Evolutionary conservation across 2,113 vertebrate genomes (phyloP).

Genomic region (Malurus alboscapulatus): DNA sequence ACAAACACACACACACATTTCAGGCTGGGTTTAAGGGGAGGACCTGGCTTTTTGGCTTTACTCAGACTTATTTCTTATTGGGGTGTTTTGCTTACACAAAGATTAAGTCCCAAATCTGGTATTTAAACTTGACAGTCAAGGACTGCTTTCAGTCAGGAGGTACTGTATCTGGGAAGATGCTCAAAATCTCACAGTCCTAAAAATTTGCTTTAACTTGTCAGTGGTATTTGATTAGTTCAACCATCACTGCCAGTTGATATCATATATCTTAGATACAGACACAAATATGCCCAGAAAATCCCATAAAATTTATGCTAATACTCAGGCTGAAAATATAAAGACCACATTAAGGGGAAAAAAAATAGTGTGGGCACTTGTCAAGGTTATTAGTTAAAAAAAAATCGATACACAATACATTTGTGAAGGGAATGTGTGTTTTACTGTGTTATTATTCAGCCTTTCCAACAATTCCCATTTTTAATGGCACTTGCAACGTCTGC

Average conservation of each 20-base stretch:
- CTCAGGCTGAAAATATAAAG: constrained; percentile 46
- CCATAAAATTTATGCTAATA: constrained; percentile 63
- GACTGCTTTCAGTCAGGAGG: constrained; percentile 59
- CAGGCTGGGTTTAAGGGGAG: not conserved
- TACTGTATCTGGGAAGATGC: constrained; percentile 59
- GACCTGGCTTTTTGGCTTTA: constrained; percentile 13
- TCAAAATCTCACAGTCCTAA: constrained; percentile 63
- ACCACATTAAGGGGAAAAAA: constrained; percentile 35
- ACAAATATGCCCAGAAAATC: constrained; percentile 62
- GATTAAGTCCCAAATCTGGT: constrained; percentile 43
- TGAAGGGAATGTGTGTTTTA: not conserved
- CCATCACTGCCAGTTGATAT: constrained; percentile 54
- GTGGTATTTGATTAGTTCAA: constrained; percentile 55
- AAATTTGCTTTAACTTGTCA: constrained; percentile 60
- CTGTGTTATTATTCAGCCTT: constrained; percentile 7
- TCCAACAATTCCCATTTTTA: not conserved
- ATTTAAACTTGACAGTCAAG: constrained; percentile 61
- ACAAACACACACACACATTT: not conserved
- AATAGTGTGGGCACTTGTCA: constrained; percentile 12
- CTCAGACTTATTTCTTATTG: constrained; percentile 19
- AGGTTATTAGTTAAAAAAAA: constrained; percentile 44
- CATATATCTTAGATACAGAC: constrained; percentile 55
- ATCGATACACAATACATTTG: constrained; percentile 14
- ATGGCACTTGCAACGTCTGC: not conserved
- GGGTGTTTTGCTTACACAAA: constrained; percentile 54